Evolutionary conservation across 2,113 vertebrate species (phyloP), one percentile per base, ranked within the genome.

Genomic region (Tyrannus savana): DNA sequence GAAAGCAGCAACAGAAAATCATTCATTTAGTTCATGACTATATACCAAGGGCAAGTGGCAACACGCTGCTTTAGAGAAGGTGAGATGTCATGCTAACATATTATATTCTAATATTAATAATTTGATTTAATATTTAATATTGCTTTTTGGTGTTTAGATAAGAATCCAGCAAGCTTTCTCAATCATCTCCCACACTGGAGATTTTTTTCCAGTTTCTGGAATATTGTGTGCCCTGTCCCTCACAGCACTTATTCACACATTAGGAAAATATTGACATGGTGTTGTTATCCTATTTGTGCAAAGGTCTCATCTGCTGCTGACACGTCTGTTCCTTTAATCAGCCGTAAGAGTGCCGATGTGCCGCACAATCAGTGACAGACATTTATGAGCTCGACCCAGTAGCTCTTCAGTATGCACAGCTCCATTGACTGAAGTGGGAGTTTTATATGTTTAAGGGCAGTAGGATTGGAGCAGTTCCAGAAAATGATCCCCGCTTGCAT

Each of bases 71-170:
- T 87, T 93, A 67, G n/a, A 84, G 72, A 76, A 87, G 90, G 74
- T 75, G 79, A 88, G 81, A 87, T 90, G 92, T 72, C 81, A 60
- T 25, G 46, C 53, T 86, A 90, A 75, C 21, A 67, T 77, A 83
- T 44, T 44, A 55, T 85, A 71, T 74, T 59, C 56, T 77, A 84
- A 87, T 72, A 68, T 30, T 77, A 52, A 74, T 84, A 63, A 75
- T 81, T 80, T 56, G 33, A 55, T 93, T 92, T 86, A 81, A 94
- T 94, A 94, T 90, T 96, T 95, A 91, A 88, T 88, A 88, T 84
- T 47, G 33, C 25, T 68, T 88, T 78, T 76, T 69, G 19, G 35
- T 94, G 73, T 94, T 94, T 92, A 87, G 41, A 87, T 53, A 96
- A 94, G 88, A 87, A 64, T 52, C 78, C 74, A 42, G 25, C 53